Evolutionary conservation across 2,888 invertebrate species (phyloP).

Genomic region (Spicauda simplicius): DNA sequence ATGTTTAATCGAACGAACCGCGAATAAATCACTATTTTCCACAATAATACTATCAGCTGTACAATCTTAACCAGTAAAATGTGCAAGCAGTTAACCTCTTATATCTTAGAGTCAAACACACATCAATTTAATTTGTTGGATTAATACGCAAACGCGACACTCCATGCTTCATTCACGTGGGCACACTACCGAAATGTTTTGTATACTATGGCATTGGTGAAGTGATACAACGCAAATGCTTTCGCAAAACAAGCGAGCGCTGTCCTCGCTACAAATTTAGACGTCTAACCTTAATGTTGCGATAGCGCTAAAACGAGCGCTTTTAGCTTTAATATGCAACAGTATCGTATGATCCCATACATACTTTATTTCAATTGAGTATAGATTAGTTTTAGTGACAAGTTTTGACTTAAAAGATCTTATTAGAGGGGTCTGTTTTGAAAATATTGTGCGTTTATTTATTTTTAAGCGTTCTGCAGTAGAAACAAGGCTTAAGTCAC

Average conservation of each 20-base stretch:
- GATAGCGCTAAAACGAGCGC: slow-evolving; percentile 18
- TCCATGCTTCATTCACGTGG: slow-evolving; percentile 46
- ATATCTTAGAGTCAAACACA: slow-evolving; percentile 39
- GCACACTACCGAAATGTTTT: slow-evolving; percentile 43
- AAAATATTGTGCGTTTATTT: background rate
- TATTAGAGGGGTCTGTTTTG: slow-evolving; percentile 1
- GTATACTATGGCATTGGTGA: slow-evolving; percentile 19
- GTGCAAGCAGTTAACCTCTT: slow-evolving; percentile 39
- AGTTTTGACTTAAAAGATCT: slow-evolving; percentile 15
- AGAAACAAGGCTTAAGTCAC: background rate
- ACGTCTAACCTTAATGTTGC: slow-evolving; percentile 11
- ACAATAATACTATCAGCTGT: slow-evolving; percentile 13
- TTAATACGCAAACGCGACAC: slow-evolving; percentile 38
- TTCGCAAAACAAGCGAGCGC: slow-evolving; percentile 21
- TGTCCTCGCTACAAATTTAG: slow-evolving; percentile 11
- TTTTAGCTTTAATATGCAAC: slow-evolving; percentile 13
- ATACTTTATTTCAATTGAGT: slow-evolving; percentile 23
- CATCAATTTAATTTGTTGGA: slow-evolving; percentile 43
- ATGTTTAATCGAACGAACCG: slow-evolving; percentile 23
- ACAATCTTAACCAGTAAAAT: slow-evolving; percentile 41
- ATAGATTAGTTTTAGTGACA: slow-evolving; percentile 12
- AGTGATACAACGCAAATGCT: slow-evolving; percentile 7
- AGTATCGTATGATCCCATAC: slow-evolving; percentile 26
- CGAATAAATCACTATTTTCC: slow-evolving; percentile 39
- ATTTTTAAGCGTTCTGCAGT: background rate